Conservation (phyloP, 2,888 invertebrate genomes). For the Apodemia duryi region DNA sequence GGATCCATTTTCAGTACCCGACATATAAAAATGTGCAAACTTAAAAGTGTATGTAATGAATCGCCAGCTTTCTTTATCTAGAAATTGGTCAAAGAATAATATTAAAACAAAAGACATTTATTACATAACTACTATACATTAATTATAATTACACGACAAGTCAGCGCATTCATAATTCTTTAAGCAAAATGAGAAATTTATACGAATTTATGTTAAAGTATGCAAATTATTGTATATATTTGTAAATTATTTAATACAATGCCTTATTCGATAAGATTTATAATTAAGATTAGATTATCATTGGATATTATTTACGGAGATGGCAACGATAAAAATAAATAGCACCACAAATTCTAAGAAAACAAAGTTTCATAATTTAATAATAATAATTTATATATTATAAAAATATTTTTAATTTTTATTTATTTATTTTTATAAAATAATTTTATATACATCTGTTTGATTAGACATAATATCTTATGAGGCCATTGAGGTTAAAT, state of each 20-base stretch:
- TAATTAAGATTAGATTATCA: constrained; percentile 4
- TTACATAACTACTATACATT: not conserved
- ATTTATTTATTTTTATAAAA: not conserved
- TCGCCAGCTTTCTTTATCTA: not conserved
- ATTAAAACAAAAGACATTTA: not conserved
- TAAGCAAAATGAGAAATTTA: not conserved
- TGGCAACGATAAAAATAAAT: too few relatives aligned
- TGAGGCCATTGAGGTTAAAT: too few relatives aligned
- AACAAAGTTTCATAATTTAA: not conserved
- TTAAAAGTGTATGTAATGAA: too few relatives aligned
- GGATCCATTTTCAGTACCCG: too few relatives aligned
- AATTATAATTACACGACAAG: not conserved
- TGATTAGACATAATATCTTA: not conserved
- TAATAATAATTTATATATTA: not conserved
- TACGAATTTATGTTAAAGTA: constrained; percentile 5
- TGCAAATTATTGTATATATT: constrained; percentile 5
- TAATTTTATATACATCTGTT: not conserved
- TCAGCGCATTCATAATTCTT: not conserved
- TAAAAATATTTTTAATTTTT: not conserved
- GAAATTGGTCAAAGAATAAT: not conserved
- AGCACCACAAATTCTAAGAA: not conserved
- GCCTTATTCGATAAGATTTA: not conserved
- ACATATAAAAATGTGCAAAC: too few relatives aligned
- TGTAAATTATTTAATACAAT: constrained; percentile 2
- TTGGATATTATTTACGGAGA: not conserved